These are phyloP conservation scores for Eriocheir sinensis DNA, from an alignment of 1,140 invertebrate species.

Conservation along the genomic window DNA sequence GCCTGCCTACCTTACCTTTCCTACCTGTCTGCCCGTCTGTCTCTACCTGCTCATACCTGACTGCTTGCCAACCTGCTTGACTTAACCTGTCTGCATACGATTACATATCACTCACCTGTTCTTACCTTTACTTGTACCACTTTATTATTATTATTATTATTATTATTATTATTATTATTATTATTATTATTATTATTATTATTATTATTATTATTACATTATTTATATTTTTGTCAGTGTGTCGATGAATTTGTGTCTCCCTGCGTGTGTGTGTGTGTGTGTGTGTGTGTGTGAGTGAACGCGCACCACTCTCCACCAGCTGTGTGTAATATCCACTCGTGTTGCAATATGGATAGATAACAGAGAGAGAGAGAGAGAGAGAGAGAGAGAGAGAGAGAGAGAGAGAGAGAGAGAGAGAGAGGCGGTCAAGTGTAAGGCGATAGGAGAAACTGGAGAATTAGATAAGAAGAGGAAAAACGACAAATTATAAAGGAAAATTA, in stretches of 20 bases:
- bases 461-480: neutral
- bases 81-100: neutral
- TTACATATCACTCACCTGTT: neutral
- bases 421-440: neutral
- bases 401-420: neutral
- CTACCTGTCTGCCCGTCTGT: neutral
- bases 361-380: neutral
- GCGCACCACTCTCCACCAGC: neutral
- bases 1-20: neutral
- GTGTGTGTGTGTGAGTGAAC: conserved; percentile 40
- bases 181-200: no score
- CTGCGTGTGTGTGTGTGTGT: conserved; percentile 38
- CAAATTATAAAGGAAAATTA: neutral
- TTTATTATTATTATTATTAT: no score
- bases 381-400: neutral
- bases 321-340: neutral
- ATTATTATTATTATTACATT: neutral
- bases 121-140: no score
- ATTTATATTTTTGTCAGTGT: neutral
- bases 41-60: neutral
- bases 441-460: conserved; percentile 33
- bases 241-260: neutral
- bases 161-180: no score
- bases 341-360: neutral
- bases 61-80: neutral